These are phyloP conservation scores for Rapana venosa DNA, from an alignment of 2,888 invertebrate genomes.

Conservation along the genomic window DNA sequence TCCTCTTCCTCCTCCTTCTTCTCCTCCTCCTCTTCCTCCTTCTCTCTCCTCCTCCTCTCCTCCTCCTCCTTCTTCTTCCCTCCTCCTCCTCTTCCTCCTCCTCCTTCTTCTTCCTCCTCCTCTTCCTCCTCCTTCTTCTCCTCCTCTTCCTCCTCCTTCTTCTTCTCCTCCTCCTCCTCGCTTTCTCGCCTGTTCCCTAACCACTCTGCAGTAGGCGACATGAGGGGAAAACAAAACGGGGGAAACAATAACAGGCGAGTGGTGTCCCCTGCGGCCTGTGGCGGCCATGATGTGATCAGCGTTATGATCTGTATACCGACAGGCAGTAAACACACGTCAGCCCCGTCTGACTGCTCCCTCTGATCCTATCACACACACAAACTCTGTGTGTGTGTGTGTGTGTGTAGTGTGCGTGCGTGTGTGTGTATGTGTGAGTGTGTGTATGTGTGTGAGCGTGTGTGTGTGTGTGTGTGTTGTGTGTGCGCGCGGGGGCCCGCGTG, in stretches of 20 bases:
- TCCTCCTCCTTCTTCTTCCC: not conserved
- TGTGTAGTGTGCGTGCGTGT: not conserved
- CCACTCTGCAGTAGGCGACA: too few relatives aligned
- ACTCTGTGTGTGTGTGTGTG: not conserved
- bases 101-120: not conserved
- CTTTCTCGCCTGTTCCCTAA: not conserved
- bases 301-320: too few relatives aligned
- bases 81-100: not conserved
- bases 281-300: too few relatives aligned
- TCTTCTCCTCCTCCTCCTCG: not conserved
- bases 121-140: too few relatives aligned
- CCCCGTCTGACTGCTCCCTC: too few relatives aligned
- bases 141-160: not conserved
- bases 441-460: slow-evolving; percentile 14
- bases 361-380: too few relatives aligned
- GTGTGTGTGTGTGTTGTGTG: slow-evolving; percentile 16
- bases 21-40: not conserved
- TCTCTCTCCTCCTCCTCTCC: not conserved
- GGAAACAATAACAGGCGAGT: too few relatives aligned
- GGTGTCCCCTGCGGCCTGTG: too few relatives aligned
- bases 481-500: not conserved
- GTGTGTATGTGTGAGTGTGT: not conserved
- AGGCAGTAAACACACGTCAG: too few relatives aligned
- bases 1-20: not conserved
- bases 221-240: too few relatives aligned